Evolutionary conservation across 1,140 invertebrate species (phyloP), one percentile per base, ranked within the genome.

Genomic region (Choristoneura fumiferana): DNA sequence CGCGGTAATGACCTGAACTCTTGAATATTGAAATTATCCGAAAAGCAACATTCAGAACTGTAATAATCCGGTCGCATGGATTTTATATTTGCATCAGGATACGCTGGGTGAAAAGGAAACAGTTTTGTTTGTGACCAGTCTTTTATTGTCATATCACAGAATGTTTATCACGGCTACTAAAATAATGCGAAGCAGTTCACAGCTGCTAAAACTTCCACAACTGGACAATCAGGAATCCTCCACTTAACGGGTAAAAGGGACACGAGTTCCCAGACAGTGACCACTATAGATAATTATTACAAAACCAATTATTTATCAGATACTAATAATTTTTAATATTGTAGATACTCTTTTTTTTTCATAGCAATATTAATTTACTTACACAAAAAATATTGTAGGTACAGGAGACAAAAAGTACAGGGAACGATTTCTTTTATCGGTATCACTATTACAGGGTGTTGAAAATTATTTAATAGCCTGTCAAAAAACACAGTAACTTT

Each of bases 81-180:
- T 29, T 29, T 6, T 29, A 2, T 54, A 40, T 55, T 37, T 49
- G 34, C 56, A 59, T 59, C 58, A 78, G 79, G 78, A 75, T 63
- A 70, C 73, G 68, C 72, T 75, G 77, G 81, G 84, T 76, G 60
- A 67, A 87, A 87, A 87, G 73, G 82, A 86, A 87, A 87, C 75
- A 84, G 76, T 75, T 79, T 83, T 78, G 18, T 75, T 73, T 79
- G 75, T 76, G 63, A 77, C 77, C 74, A 87, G 78, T 67, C 56
- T 79, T 84, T 87, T 84, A 83, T 83, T 87, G 54, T 78, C 70
- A 73, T 73, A 82, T 81, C 73, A 85, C 82, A 87, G 34, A 35
- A 34, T 78, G 61, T 69, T 3, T 56, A 63, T 67, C 63, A 65
- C 58, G 67, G 38, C 61, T 65, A 65, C 60, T 69, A 60, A 59